These are phyloP conservation scores for Sprattus sprattus DNA, from an alignment of 2,113 vertebrate species.

Conservation along the genomic window DNA sequence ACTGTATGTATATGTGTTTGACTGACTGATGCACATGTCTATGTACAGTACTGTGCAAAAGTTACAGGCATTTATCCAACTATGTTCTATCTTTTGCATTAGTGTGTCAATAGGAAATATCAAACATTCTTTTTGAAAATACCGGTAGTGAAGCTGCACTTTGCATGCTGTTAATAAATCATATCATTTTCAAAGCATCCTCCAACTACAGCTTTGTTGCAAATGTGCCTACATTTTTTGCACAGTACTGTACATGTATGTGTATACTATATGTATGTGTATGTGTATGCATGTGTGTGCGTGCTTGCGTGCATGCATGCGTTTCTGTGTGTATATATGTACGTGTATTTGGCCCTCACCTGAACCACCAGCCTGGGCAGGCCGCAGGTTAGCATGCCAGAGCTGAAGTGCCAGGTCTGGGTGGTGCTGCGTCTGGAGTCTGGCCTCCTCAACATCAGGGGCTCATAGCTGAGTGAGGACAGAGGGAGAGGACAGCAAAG, in stretches of 20 bases:
- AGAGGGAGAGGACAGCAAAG: not conserved
- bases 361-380: slow-evolving; percentile 90
- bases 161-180: not conserved
- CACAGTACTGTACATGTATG: not conserved
- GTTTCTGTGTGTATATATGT: not conserved
- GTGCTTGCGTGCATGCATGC: too few relatives aligned
- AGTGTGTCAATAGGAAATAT: too few relatives aligned
- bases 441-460: slow-evolving; percentile 87
- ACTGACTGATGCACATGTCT: too few relatives aligned
- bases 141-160: not conserved
- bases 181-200: too few relatives aligned
- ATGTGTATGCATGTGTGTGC: too few relatives aligned
- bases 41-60: too few relatives aligned
- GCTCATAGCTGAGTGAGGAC: slow-evolving; percentile 79
- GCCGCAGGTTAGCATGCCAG: slow-evolving; percentile 87
- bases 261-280: not conserved
- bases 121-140: not conserved
- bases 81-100: too few relatives aligned
- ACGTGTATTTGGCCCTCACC: slow-evolving; percentile 59
- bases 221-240: not conserved
- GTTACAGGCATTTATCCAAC: too few relatives aligned
- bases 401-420: slow-evolving; percentile 91
- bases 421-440: slow-evolving; percentile 89
- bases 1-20: too few relatives aligned
- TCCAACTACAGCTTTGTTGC: too few relatives aligned